Evolutionary conservation across 2,113 vertebrate species (phyloP).

Genomic region (Periophthalmodon schlosseri): DNA sequence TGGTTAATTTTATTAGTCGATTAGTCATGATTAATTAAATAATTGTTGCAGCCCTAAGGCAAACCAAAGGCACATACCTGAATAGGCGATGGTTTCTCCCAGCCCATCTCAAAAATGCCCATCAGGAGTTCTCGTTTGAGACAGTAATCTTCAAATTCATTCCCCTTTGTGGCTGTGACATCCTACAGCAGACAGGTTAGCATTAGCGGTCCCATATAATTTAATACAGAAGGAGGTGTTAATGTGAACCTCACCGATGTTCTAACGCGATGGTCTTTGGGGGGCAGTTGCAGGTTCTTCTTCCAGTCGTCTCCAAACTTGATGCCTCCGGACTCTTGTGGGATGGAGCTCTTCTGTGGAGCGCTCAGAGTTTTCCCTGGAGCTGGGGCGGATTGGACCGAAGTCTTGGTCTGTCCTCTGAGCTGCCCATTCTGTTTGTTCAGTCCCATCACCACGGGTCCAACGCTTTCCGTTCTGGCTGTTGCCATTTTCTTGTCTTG

Average conservation of each 20-base stretch:
- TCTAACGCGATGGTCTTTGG: constrained; percentile 71
- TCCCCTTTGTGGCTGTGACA: constrained; percentile 81
- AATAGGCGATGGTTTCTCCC: constrained; percentile 83
- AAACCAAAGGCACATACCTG: constrained; percentile 63
- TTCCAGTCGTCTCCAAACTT: constrained; percentile 80
- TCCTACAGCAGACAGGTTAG: constrained; percentile 59
- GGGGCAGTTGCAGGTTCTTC: constrained; percentile 71
- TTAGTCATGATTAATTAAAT: too few species aligned
- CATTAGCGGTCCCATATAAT: neutral
- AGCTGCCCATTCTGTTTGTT: constrained; percentile 80
- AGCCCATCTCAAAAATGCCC: constrained; percentile 85
- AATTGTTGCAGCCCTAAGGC: too few species aligned
- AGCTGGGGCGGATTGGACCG: constrained; percentile 64
- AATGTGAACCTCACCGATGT: constrained; percentile 68
- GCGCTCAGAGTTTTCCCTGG: constrained; percentile 60
- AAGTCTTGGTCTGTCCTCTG: constrained; percentile 73
- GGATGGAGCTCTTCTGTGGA: constrained; percentile 51
- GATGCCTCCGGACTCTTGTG: constrained; percentile 73
- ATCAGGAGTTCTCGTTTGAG: constrained; percentile 82
- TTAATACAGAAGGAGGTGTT: rapidly evolving
- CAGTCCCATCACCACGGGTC: constrained; percentile 73
- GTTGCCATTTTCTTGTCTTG: constrained; percentile 66
- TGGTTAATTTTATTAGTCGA: too few species aligned
- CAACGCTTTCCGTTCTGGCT: constrained; percentile 73
- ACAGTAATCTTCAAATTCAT: constrained; percentile 84